Evolutionary conservation across 1,140 invertebrate genomes (phyloP), one percentile per base, ranked within the genome.

Genomic region (Heliothis subflexa): DNA sequence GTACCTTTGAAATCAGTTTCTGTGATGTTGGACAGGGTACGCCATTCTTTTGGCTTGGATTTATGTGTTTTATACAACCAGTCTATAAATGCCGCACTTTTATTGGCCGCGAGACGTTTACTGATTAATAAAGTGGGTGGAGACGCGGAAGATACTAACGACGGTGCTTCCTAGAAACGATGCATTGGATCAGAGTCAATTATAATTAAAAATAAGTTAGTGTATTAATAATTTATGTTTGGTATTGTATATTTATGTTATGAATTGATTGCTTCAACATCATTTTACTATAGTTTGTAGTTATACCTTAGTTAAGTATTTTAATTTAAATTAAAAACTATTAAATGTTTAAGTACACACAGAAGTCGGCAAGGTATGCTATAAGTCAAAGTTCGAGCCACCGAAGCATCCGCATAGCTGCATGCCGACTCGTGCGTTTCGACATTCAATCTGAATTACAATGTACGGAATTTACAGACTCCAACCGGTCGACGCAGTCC

Each of bases 401-500:
- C 16, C 16, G 76, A 86, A 85, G 88, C 88, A 92, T 93, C 91
- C 90, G 91, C 90, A 88, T 91, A 89, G 86, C 85, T 84, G 89
- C 93, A 93, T 93, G 83, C 93, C 91, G 83, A 90, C 88, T 88
- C 93, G 91, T 92, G 88, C 91, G 89, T 91, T 92, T 90, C 91
- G 88, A 92, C 90, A 90, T 90, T 86, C 92, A 89, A 91, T 91
- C 91, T 91, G 93, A 93, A 94, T 94, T 90, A 94, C 91, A 94
- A 94, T 94, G 93, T 91, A 90, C 83, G 89, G 90, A 89, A 93
- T 93, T 89, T 89, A 93, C 89, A 89, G 88, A 87, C 88, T 88
- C 88, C 89, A 88, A 91, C 85, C 88, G 85, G 83, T 85, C 86
- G 76, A 49, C 73, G 54, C 59, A 33, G 50, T 55, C 75, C 68